A percentile compares a stretch with the other conserved stretches of the same genome.
Evolutionary conservation across 2,113 vertebrate genomes (phyloP).

Genomic region (Urocynchramus pylzowi): DNA sequence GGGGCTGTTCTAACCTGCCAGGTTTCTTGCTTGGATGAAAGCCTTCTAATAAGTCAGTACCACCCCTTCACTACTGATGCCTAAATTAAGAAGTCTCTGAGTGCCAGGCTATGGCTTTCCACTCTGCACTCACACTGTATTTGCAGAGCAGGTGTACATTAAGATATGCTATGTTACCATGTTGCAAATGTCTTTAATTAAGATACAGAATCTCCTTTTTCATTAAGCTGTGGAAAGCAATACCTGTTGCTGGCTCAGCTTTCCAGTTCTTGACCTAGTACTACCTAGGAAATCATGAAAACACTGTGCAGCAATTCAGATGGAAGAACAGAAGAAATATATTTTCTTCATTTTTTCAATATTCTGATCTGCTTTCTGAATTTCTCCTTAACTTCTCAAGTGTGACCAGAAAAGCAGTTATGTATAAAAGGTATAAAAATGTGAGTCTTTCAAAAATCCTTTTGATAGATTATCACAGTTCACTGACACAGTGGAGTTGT

Average conservation of each 20-base stretch:
- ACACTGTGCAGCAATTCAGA: background rate
- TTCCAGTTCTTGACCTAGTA: background rate
- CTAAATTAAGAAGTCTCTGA: background rate
- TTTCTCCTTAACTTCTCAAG: background rate
- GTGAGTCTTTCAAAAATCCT: background rate
- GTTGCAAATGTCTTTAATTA: background rate
- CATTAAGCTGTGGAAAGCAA: background rate
- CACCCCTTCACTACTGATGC: background rate
- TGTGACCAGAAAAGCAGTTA: background rate
- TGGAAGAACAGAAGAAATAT: background rate
- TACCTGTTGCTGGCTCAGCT: background rate
- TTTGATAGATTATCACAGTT: background rate
- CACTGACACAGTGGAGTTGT: background rate
- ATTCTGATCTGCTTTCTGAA: background rate
- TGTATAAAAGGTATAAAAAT: background rate
- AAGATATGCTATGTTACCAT: background rate
- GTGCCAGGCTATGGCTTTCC: background rate
- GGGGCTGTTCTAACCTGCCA: background rate
- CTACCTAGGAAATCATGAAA: background rate
- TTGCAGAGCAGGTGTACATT: background rate
- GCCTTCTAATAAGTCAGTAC: background rate
- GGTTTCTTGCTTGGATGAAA: background rate
- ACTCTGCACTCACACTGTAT: background rate
- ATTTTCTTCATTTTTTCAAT: background rate
- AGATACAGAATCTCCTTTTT: background rate